A percentile compares a stretch with the other conserved stretches of the same genome.
Evolutionary conservation across 2,888 invertebrate species (phyloP).

Genomic region (Bugula neritina): DNA sequence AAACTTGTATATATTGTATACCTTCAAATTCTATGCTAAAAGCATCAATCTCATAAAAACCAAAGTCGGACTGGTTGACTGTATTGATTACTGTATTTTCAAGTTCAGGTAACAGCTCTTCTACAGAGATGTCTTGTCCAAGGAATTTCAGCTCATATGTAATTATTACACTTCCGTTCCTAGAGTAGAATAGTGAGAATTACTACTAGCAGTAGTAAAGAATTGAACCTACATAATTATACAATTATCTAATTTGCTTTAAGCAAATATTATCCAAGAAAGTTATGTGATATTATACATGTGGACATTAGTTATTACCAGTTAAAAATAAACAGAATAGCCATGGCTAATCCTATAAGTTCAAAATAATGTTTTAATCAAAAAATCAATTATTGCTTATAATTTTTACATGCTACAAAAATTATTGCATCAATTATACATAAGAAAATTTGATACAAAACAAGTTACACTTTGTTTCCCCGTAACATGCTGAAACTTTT

Average conservation of each 20-base stretch:
- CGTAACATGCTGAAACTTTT: too few relatives aligned
- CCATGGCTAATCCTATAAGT: too few relatives aligned
- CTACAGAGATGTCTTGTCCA: background rate
- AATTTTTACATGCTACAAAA: too few relatives aligned
- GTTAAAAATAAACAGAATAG: too few relatives aligned
- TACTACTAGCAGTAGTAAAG: too few relatives aligned
- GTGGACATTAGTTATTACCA: background rate
- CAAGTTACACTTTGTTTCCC: too few relatives aligned
- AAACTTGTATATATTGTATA: too few relatives aligned
- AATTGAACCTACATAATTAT: background rate
- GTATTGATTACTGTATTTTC: background rate
- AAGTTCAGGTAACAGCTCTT: background rate
- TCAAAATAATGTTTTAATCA: too few relatives aligned
- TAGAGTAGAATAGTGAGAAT: background rate
- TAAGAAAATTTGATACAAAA: too few relatives aligned
- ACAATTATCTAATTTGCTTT: background rate
- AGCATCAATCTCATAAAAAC: background rate
- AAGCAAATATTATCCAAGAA: background rate
- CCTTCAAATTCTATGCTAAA: background rate
- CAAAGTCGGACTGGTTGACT: background rate
- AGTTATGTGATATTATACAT: background rate
- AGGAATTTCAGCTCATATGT: background rate
- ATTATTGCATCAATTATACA: too few relatives aligned
- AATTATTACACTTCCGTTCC: slow-evolving; percentile 9
- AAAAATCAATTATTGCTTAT: too few relatives aligned